Conservation (phyloP, 2,797 vertebrate species). For the Poecilia velifera region DNA sequence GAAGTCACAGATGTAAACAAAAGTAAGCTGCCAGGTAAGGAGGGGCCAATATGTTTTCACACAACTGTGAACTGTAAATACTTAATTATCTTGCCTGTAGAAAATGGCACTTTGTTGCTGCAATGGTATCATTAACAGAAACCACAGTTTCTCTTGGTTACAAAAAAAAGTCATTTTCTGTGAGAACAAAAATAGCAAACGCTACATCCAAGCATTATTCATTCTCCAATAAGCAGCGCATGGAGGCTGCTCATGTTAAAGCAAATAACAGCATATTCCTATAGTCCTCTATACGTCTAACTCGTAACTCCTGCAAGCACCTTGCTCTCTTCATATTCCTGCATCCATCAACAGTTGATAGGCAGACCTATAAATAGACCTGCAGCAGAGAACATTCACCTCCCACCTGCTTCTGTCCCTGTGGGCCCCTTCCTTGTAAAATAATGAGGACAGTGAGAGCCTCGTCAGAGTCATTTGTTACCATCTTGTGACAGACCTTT, state of each 20-base stretch:
- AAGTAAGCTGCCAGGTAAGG: background rate
- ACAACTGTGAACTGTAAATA: background rate
- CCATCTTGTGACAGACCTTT: conserved; percentile 27
- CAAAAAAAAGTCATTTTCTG: conserved; percentile 14
- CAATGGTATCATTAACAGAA: conserved; percentile 19
- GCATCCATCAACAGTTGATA: conserved; percentile 59
- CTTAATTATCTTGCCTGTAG: background rate
- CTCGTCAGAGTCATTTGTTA: conserved; percentile 64
- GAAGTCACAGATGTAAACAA: background rate
- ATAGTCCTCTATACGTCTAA: conserved; percentile 11
- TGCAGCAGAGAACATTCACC: conserved; percentile 66
- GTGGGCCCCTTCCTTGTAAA: conserved; percentile 57
- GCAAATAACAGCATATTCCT: conserved; percentile 18
- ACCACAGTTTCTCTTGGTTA: conserved; percentile 39
- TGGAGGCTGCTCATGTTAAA: conserved; percentile 18
- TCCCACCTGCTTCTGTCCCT: conserved; percentile 55
- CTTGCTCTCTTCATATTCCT: conserved; percentile 39
- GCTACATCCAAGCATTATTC: conserved; percentile 18
- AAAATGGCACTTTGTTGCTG: conserved; percentile 1
- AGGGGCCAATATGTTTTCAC: background rate
- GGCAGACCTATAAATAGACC: conserved; percentile 78
- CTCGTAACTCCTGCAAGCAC: conserved; percentile 37
- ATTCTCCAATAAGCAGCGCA: conserved; percentile 31
- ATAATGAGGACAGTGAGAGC: conserved; percentile 68
- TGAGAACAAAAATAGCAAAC: conserved; percentile 14